phyloP scores from a whole-genome alignment of 2,113 vertebrate genomes.

The Raja brachyura region DNA sequence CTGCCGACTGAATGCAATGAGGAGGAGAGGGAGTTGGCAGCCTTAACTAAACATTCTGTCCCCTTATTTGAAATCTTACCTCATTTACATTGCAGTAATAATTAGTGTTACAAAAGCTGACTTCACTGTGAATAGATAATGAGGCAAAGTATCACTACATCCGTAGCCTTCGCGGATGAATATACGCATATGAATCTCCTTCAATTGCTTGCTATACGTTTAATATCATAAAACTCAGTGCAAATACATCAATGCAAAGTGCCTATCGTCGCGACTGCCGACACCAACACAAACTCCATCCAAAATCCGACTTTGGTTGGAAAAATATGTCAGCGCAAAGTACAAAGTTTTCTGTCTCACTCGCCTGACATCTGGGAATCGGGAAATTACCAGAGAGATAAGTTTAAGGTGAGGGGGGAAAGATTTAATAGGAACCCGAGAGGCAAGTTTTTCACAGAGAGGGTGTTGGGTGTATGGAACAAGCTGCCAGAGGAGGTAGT shows the following conservation, averaged over 20 bases:
- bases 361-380: too few species aligned
- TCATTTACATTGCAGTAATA: slow-evolving; percentile 82
- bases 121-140: slow-evolving; percentile 76
- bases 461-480: too few species aligned
- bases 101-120: slow-evolving; percentile 63
- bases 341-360: not conserved
- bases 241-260: slow-evolving; percentile 16
- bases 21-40: slow-evolving; percentile 79
- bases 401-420: too few species aligned
- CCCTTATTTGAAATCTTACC: slow-evolving; percentile 78
- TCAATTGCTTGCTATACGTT: slow-evolving; percentile 7
- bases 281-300: not conserved
- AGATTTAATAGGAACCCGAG: too few species aligned
- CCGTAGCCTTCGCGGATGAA: slow-evolving; percentile 44
- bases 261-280: too few species aligned
- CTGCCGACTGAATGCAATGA: slow-evolving; percentile 58
- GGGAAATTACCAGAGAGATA: too few species aligned
- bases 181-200: slow-evolving; percentile 24
- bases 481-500: too few species aligned
- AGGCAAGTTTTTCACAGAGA: too few species aligned
- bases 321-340: not conserved
- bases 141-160: slow-evolving; percentile 70
- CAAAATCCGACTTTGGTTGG: not conserved
- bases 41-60: slow-evolving; percentile 73
- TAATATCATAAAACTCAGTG: not conserved